Percentiles rank a stretch among this genome's conserved stretches.
Evolutionary conservation across 2,113 vertebrate genomes (phyloP).

Genomic region (Actenoides hombroni): DNA sequence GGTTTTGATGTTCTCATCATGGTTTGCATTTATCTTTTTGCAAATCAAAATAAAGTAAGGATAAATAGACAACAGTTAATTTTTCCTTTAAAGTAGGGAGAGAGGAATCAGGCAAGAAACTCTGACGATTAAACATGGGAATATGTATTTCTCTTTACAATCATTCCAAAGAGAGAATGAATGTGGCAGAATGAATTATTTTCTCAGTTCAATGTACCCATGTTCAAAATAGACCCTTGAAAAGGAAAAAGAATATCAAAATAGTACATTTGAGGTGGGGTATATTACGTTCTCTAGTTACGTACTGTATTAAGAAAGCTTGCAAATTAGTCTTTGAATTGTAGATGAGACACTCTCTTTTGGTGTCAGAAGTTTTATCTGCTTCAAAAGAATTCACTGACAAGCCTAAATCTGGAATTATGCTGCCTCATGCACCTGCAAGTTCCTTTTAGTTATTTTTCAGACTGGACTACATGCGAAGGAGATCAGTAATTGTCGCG

Average conservation of each 20-base stretch:
- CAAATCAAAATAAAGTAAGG: background rate
- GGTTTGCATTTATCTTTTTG: background rate
- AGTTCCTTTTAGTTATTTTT: background rate
- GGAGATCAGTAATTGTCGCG: background rate
- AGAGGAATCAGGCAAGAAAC: background rate
- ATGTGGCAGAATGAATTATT: background rate
- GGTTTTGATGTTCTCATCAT: background rate
- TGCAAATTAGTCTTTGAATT: conserved; percentile 24
- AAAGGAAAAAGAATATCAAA: background rate
- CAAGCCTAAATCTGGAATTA: background rate
- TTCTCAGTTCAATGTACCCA: background rate
- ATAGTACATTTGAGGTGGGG: background rate
- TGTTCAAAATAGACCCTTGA: background rate
- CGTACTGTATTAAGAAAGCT: background rate
- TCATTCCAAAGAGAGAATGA: background rate
- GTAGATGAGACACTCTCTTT: background rate
- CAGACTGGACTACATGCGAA: background rate
- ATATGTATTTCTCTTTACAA: background rate
- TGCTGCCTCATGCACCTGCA: background rate
- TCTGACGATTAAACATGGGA: background rate
- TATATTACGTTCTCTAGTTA: background rate
- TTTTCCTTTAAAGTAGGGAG: background rate
- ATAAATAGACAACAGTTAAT: background rate
- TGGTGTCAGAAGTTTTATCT: background rate
- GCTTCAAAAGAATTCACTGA: conserved; percentile 26